phyloP scores from a whole-genome alignment of 2,888 invertebrate genomes.

The Drosophila antonietae region DNA sequence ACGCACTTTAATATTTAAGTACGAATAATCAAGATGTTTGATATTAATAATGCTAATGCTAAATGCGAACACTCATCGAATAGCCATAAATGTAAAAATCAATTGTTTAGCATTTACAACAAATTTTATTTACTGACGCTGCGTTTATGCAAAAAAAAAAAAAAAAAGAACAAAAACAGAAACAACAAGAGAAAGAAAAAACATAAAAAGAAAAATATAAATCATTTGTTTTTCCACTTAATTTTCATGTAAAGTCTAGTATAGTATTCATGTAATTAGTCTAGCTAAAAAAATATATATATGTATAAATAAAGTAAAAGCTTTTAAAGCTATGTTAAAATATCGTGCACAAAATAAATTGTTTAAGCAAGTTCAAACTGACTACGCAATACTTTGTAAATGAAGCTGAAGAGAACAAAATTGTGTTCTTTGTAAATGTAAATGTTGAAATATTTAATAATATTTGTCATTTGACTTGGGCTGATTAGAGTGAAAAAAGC shows the following conservation, averaged over 20 bases:
- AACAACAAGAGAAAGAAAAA: neutral
- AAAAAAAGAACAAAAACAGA: neutral
- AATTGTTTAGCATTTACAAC: slow-evolving; percentile 32
- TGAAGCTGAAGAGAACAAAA: neutral
- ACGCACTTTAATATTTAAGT: slow-evolving; percentile 37
- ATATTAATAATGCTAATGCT: slow-evolving; percentile 25
- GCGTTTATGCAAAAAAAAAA: slow-evolving; percentile 33
- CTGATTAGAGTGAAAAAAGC: neutral
- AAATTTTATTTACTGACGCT: slow-evolving; percentile 39
- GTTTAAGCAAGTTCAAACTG: neutral
- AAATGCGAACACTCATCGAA: slow-evolving; percentile 36
- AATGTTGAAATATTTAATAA: neutral
- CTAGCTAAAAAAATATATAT: slow-evolving; percentile 23
- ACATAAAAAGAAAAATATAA: slow-evolving; percentile 33
- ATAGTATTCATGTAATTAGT: slow-evolving; percentile 61
- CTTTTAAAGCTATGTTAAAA: slow-evolving; percentile 38
- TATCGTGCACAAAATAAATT: slow-evolving; percentile 37
- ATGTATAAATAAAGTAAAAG: slow-evolving; percentile 10
- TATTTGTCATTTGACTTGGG: neutral
- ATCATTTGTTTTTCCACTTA: slow-evolving; percentile 46
- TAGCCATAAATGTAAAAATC: slow-evolving; percentile 30
- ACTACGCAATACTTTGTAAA: neutral
- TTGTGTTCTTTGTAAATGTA: too few relatives aligned
- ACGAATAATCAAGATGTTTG: slow-evolving; percentile 5
- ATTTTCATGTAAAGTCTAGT: slow-evolving; percentile 37